Percentiles rank a stretch among this genome's conserved stretches.
Conservation (phyloP, 2,888 invertebrate species). For the Apamea monoglypha region DNA sequence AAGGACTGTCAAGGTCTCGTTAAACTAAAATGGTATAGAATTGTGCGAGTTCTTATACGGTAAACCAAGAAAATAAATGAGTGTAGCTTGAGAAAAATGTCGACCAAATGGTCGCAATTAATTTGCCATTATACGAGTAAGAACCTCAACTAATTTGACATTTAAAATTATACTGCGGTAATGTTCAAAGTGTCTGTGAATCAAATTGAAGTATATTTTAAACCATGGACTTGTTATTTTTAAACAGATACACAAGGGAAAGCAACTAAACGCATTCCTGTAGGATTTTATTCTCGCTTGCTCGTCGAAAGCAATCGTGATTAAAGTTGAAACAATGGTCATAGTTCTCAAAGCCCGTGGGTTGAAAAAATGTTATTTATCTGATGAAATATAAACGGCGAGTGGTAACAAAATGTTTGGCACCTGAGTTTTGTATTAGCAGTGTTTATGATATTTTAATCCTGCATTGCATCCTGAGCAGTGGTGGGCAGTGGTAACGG, state of each 20-base stretch:
- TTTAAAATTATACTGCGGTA: constrained; percentile 44
- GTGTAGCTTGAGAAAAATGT: constrained; percentile 66
- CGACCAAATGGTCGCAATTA: constrained; percentile 59
- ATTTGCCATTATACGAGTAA: constrained; percentile 57
- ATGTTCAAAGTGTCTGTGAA: constrained; percentile 38
- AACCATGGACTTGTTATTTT: too few species aligned
- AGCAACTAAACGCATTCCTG: constrained; percentile 45
- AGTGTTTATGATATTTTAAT: constrained; percentile 54
- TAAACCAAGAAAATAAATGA: constrained; percentile 71
- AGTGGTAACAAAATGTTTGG: constrained; percentile 62
- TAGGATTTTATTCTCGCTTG: constrained; percentile 61
- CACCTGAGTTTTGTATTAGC: constrained; percentile 67
- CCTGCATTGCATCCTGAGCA: background rate
- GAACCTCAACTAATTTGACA: constrained; percentile 48
- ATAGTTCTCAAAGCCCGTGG: constrained; percentile 70
- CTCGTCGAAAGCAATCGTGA: constrained; percentile 71
- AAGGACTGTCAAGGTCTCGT: constrained; percentile 80
- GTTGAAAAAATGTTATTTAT: constrained; percentile 69
- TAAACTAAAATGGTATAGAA: constrained; percentile 74
- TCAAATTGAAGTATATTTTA: constrained; percentile 46
- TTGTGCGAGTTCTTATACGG: constrained; percentile 74
- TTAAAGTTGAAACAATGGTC: constrained; percentile 74
- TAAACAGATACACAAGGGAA: constrained; percentile 30
- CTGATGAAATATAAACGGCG: constrained; percentile 69
- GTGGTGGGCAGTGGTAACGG: background rate